Base-by-base conservation (phyloP, 2,888 invertebrate genomes). In the Acrocyrtus sp. region DNA sequence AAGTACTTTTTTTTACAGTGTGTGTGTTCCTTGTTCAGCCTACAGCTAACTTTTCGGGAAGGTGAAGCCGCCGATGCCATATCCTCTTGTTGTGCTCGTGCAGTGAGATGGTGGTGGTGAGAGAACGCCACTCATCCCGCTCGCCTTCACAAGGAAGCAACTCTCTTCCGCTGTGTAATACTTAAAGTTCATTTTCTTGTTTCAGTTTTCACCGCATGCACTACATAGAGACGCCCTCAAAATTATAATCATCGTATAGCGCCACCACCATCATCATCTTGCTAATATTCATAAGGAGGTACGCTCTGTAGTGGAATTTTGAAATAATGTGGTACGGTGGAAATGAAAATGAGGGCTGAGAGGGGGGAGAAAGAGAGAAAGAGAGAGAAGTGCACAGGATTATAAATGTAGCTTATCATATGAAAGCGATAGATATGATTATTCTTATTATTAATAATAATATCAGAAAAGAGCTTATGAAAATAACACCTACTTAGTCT, bases 261-360 rank as follows among this genome's bases (percentile, higher is more conserved):
- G n/a, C n/a, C n/a, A n/a, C 19, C 61, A 61, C 50, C 61, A 34
- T 50, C 61, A 58, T 62, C 62, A 62, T 62, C 51, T 12, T 62
- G 43, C 62, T 62, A 62, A 62, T 62, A 62, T 62, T 41, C 60
- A 29, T 45, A 51, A 51, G n/a, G n/a, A n/a, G n/a, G n/a, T n/a
- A n/a, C n/a, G n/a, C n/a, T n/a, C n/a, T n/a, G n/a, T n/a, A n/a
- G n/a, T n/a, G n/a, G n/a, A n/a, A n/a, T n/a, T n/a, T n/a, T n/a
- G n/a, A n/a, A n/a, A n/a, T n/a, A n/a, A n/a, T n/a, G n/a, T n/a
- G n/a, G n/a, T n/a, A n/a, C n/a, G n/a, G n/a, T n/a, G n/a, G n/a
- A n/a, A n/a, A n/a, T n/a, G n/a, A n/a, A n/a, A n/a, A n/a, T n/a
- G n/a, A n/a, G n/a, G n/a, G n/a, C n/a, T n/a, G n/a, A n/a, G n/a